Conservation (phyloP, 2,113 vertebrate genomes). For the Pseudorectes ferrugineus region DNA sequence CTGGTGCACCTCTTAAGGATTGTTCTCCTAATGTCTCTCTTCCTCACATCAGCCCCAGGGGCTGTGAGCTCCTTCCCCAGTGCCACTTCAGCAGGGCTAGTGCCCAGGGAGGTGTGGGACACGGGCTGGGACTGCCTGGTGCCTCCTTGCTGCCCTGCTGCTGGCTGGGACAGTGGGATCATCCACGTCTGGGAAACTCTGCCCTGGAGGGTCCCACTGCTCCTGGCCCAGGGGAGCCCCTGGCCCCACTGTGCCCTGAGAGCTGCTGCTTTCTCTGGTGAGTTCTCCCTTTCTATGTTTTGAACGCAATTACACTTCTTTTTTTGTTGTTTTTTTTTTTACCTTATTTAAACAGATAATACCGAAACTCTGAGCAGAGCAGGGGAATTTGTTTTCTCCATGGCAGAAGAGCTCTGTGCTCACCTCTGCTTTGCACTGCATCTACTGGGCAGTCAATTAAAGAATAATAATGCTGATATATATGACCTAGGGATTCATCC, state of each 20-base stretch:
- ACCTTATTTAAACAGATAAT: background rate
- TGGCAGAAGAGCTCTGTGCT: background rate
- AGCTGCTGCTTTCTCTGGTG: background rate
- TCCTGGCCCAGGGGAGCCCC: background rate
- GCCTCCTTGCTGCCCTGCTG: background rate
- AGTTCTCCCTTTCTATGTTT: background rate
- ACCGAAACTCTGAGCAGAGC: background rate
- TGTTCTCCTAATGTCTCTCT: background rate
- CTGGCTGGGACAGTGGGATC: background rate
- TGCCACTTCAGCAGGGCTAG: fast-evolving
- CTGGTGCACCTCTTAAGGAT: background rate
- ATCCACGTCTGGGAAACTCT: too few relatives aligned
- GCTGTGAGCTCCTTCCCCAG: fast-evolving
- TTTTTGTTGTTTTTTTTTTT: background rate
- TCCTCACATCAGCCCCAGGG: fast-evolving
- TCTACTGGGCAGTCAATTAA: fast-evolving
- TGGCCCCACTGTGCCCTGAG: background rate
- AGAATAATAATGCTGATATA: background rate
- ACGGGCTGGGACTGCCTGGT: background rate
- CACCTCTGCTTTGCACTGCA: background rate
- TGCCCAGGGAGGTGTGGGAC: too few relatives aligned
- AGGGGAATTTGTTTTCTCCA: background rate
- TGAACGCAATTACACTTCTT: background rate
- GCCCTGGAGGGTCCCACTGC: background rate
- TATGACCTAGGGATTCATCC: background rate